Base-by-base conservation (phyloP, 2,113 vertebrate species). In the Ploceus nigricollis region DNA sequence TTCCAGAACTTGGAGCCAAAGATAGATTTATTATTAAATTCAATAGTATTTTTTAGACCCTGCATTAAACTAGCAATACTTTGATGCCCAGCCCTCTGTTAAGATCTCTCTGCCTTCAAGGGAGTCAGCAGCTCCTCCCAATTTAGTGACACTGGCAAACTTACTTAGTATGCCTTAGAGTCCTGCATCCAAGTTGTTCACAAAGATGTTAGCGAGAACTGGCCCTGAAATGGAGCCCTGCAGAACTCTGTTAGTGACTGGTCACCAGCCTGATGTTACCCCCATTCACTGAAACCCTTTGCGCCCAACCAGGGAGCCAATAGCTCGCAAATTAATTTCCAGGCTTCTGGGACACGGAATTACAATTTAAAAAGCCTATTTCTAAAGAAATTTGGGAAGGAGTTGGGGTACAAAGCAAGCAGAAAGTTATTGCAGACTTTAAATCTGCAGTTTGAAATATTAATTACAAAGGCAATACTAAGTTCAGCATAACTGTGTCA, bases 241-340 rank as follows among this genome's bases (percentile, higher is more conserved):
- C 16, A 77, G 25, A 69, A 48, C 21, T 6, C 31, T 51, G 6
- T 10, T 56, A 69, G 22, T 37, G 35, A 42, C 11, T 11, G 31
- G 40, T 63, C 40, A 48, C 21, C 17, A 53, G 24, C 20, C n/a
- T 47, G 30, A 47, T 48, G 48, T 33, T 35, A 83, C 12, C 35
- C 35, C 27, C 31, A 33, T 33, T 33, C 48, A 51, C 54, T 69
- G 37, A 8, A 69, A 83, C 31, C 10, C 25, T 83, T 6, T 48
- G 31, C 0, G 0, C 27, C 56, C 42, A 54, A 70, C 4, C 35
- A 0, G 0, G 65, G 27, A 77, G 56, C 15, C 40, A 77, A 13
- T 0, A 61, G 64, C 31, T 70, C 60, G 58, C 4, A 5, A 23
- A 94, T 23, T 39, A 5, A 75, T 53, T 75, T 65, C 28, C 40